phyloP scores from a whole-genome alignment of 2,888 invertebrate genomes.

The Notodonta ziczac region DNA sequence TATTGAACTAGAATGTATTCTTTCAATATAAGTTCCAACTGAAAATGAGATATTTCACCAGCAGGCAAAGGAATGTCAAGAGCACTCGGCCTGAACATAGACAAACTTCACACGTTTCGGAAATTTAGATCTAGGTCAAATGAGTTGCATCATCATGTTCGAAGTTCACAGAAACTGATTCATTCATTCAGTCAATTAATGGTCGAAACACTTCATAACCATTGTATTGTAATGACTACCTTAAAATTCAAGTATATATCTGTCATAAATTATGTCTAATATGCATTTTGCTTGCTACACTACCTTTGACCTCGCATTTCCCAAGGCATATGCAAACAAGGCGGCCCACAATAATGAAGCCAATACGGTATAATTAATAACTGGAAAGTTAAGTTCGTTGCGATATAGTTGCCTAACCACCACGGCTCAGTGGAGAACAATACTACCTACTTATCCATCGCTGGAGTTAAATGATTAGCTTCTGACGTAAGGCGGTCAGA shows the following conservation, averaged over 20 bases:
- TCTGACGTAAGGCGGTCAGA: constrained; percentile 74
- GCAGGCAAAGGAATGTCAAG: neutral
- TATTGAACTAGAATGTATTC: neutral
- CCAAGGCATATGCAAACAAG: constrained; percentile 57
- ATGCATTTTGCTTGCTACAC: constrained; percentile 25
- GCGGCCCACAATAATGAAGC: constrained; percentile 42
- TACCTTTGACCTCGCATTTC: constrained; percentile 53
- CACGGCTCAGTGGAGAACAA: constrained; percentile 52
- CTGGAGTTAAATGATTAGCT: constrained; percentile 68
- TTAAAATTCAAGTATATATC: too few relatives aligned
- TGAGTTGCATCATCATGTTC: neutral
- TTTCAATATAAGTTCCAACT: too few relatives aligned
- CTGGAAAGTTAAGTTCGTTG: constrained; percentile 61
- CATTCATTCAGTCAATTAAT: neutral
- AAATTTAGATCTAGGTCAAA: neutral
- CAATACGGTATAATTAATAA: constrained; percentile 73
- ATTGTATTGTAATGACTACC: neutral
- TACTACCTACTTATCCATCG: constrained; percentile 53
- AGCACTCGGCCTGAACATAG: neutral
- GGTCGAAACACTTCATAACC: neutral
- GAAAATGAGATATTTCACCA: neutral
- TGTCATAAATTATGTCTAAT: neutral
- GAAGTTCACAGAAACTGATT: neutral
- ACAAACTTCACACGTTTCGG: neutral
- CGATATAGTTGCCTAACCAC: constrained; percentile 37